These are phyloP conservation scores for Pogoniulus pusillus DNA, from an alignment of 2,797 vertebrate genomes.

Conservation along the genomic window DNA sequence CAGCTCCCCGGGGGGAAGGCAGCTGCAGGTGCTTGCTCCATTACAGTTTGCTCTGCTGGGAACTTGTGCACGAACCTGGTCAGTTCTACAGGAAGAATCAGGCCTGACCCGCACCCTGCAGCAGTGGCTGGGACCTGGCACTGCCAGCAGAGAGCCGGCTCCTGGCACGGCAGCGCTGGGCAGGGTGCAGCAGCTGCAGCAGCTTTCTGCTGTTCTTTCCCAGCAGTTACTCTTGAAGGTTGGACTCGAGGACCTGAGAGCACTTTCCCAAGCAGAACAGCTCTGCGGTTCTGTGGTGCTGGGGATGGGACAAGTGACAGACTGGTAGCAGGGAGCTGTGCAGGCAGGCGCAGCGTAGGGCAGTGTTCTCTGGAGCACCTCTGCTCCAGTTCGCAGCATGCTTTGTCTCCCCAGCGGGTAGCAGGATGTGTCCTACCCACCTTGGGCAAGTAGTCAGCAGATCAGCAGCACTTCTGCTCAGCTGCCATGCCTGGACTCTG, in stretches of 20 bases:
- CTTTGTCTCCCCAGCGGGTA: not conserved
- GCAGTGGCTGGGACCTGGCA: not conserved
- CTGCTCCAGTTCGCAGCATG: constrained; percentile 16
- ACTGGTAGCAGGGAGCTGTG: accelerated
- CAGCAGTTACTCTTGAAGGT: not conserved
- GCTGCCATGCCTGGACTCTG: not conserved
- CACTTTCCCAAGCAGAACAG: too few relatives aligned
- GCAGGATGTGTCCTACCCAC: not conserved
- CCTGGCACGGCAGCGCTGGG: not conserved
- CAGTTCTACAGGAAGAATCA: not conserved
- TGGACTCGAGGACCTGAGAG: too few relatives aligned
- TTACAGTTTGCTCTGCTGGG: not conserved
- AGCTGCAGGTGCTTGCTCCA: not conserved
- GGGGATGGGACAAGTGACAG: not conserved
- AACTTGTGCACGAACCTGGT: not conserved
- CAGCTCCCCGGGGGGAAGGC: not conserved
- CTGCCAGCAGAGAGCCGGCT: not conserved
- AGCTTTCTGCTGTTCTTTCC: not conserved
- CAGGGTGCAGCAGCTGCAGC: not conserved
- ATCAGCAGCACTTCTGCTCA: not conserved
- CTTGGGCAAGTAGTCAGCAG: constrained; percentile 12
- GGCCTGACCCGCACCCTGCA: not conserved
- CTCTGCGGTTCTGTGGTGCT: not conserved
- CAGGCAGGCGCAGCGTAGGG: not conserved
- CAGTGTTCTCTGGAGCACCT: not conserved